Conservation (phyloP, 2,797 vertebrate species). For the Oryzias dopingdopingensis region DNA sequence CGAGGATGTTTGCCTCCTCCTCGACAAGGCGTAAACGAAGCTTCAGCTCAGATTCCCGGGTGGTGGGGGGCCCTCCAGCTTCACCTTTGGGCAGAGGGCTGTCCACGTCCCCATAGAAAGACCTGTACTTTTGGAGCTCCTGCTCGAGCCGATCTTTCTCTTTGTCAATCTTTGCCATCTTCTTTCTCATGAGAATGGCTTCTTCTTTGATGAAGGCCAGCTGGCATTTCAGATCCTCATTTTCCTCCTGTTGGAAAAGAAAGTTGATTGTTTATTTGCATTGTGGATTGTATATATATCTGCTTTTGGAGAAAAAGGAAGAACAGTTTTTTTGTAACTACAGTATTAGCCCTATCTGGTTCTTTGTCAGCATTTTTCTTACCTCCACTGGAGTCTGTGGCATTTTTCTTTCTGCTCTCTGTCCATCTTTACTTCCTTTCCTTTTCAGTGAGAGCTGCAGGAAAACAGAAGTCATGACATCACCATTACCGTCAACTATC, state of each 20-base stretch:
- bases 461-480: constrained; percentile 62
- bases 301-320: no score
- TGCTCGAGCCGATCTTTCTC: constrained; percentile 96
- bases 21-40: constrained; percentile 93
- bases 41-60: constrained; percentile 95
- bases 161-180: constrained; percentile 98
- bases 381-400: constrained; percentile 91
- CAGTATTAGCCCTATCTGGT: no score
- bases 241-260: constrained; percentile 84
- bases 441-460: constrained; percentile 89
- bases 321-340: no score
- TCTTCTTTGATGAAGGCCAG: constrained; percentile 97
- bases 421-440: constrained; percentile 92
- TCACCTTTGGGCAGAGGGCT: constrained; percentile 97
- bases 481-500: constrained; percentile 19
- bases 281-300: no score
- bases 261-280: constrained; percentile 1
- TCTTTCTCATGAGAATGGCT: constrained; percentile 95
- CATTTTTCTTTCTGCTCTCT: constrained; percentile 87
- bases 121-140: constrained; percentile 95
- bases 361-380: constrained; percentile 49
- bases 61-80: constrained; percentile 93
- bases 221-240: constrained; percentile 95
- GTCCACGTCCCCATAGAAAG: constrained; percentile 97
- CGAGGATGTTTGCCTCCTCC: constrained; percentile 97